These are phyloP conservation scores for Scaptomyza montana DNA, from an alignment of 1,140 invertebrate genomes.

Conservation along the genomic window DNA sequence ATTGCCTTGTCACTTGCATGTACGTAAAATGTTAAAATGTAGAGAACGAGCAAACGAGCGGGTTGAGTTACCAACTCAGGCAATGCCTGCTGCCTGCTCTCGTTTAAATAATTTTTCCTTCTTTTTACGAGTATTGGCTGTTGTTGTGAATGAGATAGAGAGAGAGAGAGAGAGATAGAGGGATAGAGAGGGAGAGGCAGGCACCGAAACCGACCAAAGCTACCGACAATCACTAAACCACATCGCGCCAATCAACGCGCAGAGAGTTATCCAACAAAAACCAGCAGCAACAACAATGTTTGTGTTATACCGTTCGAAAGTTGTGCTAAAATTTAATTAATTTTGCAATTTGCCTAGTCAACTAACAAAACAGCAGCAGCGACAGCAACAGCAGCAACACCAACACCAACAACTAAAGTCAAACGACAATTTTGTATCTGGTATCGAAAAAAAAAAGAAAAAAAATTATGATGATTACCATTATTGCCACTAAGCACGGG, in stretches of 20 bases:
- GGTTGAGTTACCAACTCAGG: constrained; percentile 48
- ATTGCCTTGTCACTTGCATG: constrained; percentile 82
- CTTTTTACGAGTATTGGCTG: constrained; percentile 13
- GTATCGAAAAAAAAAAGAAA: constrained; percentile 43
- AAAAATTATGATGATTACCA: constrained; percentile 69
- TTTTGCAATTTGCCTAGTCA: constrained; percentile 73
- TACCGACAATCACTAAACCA: constrained; percentile 59
- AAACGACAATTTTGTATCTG: constrained; percentile 38
- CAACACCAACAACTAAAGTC: constrained; percentile 16
- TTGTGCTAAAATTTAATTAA: constrained; percentile 81
- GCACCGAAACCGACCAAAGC: background rate
- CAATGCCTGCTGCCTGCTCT: constrained; percentile 21
- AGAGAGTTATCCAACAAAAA: constrained; percentile 47
- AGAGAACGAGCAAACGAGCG: constrained; percentile 12
- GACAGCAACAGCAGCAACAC: background rate
- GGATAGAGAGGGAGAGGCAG: too few species aligned
- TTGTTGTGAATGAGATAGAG: background rate
- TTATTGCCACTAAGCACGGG: constrained; percentile 70
- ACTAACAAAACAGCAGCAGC: constrained; percentile 14
- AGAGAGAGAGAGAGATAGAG: too few species aligned
- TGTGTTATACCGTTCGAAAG: constrained; percentile 63
- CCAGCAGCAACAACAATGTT: constrained; percentile 8
- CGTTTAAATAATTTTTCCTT: constrained; percentile 17
- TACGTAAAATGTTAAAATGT: constrained; percentile 77
- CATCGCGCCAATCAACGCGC: constrained; percentile 71